Percentiles rank a stretch among this genome's conserved stretches.
Evolutionary conservation across 2,113 vertebrate species (phyloP).

Genomic region (Callorhinus ursinus): DNA sequence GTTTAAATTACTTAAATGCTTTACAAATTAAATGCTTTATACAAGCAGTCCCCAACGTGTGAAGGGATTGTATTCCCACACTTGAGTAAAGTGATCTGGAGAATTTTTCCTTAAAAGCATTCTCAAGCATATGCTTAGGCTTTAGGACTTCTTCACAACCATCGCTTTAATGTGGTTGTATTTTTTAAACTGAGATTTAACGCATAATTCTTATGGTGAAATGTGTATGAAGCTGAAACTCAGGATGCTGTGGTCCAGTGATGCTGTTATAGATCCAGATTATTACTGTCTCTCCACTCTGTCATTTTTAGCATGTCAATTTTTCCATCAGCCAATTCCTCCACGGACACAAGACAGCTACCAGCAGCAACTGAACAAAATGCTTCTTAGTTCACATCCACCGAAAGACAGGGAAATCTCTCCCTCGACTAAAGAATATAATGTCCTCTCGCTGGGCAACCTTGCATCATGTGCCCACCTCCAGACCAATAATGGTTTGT

Average conservation of each 20-base stretch:
- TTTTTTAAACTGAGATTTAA: conserved; percentile 21
- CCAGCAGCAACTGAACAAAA: neutral
- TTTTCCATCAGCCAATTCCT: neutral
- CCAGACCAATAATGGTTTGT: neutral
- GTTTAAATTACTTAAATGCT: neutral
- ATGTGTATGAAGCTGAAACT: neutral
- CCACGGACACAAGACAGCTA: neutral
- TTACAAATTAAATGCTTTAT: neutral
- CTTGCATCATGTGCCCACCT: neutral
- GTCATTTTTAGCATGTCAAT: neutral
- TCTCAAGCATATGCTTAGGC: neutral
- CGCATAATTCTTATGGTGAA: neutral
- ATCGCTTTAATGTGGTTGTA: neutral
- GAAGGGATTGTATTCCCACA: neutral
- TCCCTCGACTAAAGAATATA: neutral
- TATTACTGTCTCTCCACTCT: neutral
- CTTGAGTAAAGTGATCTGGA: neutral
- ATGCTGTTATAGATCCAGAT: neutral
- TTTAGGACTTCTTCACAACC: neutral
- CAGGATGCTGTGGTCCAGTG: neutral
- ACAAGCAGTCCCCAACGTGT: neutral
- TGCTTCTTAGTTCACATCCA: neutral
- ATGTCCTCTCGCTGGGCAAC: neutral
- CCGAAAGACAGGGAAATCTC: neutral
- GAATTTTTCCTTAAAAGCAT: neutral